phyloP scores from a whole-genome alignment of 2,113 vertebrate genomes.

The Limanda limanda region DNA sequence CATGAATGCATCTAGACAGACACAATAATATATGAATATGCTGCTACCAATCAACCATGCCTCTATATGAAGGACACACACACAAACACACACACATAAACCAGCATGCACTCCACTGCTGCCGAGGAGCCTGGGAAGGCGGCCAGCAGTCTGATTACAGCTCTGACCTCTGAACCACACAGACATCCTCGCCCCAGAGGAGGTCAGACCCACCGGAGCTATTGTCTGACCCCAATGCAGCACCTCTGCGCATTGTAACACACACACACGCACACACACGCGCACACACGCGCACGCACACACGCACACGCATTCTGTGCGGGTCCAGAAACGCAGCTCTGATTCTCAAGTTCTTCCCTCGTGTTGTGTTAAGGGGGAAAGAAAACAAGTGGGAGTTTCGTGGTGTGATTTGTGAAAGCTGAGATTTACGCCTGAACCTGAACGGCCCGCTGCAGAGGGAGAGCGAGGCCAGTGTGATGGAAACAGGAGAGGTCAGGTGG shows the following conservation, averaged over 20 bases:
- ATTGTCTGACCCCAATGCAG: slow-evolving; percentile 73
- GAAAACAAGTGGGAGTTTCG: slow-evolving; percentile 68
- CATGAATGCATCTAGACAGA: slow-evolving; percentile 18
- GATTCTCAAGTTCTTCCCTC: slow-evolving; percentile 61
- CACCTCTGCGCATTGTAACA: slow-evolving; percentile 37
- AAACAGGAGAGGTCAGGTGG: slow-evolving; percentile 31
- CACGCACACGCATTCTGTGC: slow-evolving; percentile 63
- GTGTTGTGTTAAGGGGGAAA: slow-evolving; percentile 71
- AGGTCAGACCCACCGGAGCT: slow-evolving; percentile 78
- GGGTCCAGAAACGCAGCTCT: slow-evolving; percentile 34
- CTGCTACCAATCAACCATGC: slow-evolving; percentile 18
- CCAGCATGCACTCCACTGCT: slow-evolving; percentile 31
- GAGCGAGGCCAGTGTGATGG: slow-evolving; percentile 18
- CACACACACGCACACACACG: too few relatives aligned
- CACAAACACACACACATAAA: slow-evolving; percentile 23
- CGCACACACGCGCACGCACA: slow-evolving; percentile 1
- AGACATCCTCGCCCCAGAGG: slow-evolving; percentile 69
- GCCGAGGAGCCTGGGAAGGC: slow-evolving; percentile 77
- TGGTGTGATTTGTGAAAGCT: slow-evolving; percentile 65
- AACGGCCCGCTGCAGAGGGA: slow-evolving; percentile 22
- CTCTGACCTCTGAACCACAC: slow-evolving; percentile 74
- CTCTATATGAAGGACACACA: slow-evolving; percentile 32
- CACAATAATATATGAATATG: slow-evolving; percentile 22
- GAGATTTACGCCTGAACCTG: slow-evolving; percentile 63
- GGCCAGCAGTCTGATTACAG: slow-evolving; percentile 80